Evolutionary conservation across 2,113 vertebrate species (phyloP).

Genomic region (Narcine bancroftii): DNA sequence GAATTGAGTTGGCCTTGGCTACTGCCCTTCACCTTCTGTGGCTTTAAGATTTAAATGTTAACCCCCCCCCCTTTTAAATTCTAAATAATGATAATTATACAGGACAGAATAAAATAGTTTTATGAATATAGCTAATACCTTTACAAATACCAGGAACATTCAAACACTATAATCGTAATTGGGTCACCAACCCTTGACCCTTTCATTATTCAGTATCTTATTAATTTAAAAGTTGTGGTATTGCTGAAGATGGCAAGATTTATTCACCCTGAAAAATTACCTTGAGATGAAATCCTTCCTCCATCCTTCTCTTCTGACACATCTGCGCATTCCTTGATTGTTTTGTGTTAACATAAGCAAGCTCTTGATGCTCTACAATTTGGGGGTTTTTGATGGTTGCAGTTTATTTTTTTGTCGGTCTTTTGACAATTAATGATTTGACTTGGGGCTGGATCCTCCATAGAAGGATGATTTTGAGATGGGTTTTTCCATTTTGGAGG

Average conservation of each 20-base stretch:
- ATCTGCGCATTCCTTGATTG: neutral
- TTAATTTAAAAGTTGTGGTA: too few species aligned
- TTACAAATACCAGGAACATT: neutral
- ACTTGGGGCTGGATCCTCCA: neutral
- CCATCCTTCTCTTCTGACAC: neutral
- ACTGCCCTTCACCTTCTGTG: neutral
- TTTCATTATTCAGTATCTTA: neutral
- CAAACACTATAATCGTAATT: neutral
- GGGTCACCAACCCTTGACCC: neutral
- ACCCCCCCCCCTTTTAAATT: too few species aligned
- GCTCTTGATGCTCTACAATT: neutral
- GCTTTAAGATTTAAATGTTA: neutral
- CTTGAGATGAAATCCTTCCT: neutral
- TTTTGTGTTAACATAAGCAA: neutral
- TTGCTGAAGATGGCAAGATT: too few species aligned
- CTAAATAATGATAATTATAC: neutral
- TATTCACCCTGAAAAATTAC: too few species aligned
- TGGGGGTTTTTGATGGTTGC: neutral
- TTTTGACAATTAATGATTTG: neutral
- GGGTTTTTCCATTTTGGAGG: neutral
- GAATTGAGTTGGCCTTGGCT: neutral
- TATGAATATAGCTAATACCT: neutral
- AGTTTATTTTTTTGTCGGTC: neutral
- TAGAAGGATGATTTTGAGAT: neutral
- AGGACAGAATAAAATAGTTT: neutral